These are phyloP conservation scores for Drosophila repleta DNA, from an alignment of 1,140 invertebrate species.

Conservation along the genomic window DNA sequence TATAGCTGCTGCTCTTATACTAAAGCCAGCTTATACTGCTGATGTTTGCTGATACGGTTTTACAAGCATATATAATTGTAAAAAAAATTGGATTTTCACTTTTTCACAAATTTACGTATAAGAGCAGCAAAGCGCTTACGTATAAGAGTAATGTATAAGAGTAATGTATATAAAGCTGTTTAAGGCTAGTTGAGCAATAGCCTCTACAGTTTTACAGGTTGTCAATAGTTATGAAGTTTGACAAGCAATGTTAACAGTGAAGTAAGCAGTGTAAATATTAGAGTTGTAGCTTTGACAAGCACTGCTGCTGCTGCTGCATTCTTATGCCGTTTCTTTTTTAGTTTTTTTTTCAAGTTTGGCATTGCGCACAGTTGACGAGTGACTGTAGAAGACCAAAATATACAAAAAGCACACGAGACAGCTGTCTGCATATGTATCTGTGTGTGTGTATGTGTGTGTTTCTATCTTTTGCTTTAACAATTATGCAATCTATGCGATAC, in stretches of 20 bases:
- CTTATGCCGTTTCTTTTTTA: neutral
- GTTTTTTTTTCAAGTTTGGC: neutral
- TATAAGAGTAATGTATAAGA: too few relatives aligned
- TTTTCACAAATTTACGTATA: neutral
- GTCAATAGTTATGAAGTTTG: neutral
- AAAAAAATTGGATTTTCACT: too few relatives aligned
- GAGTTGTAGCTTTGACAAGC: constrained; percentile 2
- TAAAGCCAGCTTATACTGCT: too few relatives aligned
- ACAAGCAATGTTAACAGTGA: neutral
- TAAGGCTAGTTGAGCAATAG: neutral
- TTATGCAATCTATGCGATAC: constrained; percentile 78
- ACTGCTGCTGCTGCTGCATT: neutral
- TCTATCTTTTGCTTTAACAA: constrained; percentile 58
- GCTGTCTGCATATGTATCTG: constrained; percentile 31
- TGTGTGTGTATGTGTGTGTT: constrained; percentile 8
- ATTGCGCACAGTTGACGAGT: constrained; percentile 36
- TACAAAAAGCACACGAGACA: constrained; percentile 46
- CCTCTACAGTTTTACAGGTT: too few relatives aligned
- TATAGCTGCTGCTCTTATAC: too few relatives aligned
- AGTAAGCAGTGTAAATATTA: neutral
- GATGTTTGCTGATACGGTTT: too few relatives aligned
- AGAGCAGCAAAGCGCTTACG: too few relatives aligned
- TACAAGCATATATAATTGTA: too few relatives aligned
- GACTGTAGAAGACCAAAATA: constrained; percentile 40
- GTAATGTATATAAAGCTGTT: too few relatives aligned